phyloP scores from a whole-genome alignment of 2,113 vertebrate species.

The Crotalus tigris region DNA sequence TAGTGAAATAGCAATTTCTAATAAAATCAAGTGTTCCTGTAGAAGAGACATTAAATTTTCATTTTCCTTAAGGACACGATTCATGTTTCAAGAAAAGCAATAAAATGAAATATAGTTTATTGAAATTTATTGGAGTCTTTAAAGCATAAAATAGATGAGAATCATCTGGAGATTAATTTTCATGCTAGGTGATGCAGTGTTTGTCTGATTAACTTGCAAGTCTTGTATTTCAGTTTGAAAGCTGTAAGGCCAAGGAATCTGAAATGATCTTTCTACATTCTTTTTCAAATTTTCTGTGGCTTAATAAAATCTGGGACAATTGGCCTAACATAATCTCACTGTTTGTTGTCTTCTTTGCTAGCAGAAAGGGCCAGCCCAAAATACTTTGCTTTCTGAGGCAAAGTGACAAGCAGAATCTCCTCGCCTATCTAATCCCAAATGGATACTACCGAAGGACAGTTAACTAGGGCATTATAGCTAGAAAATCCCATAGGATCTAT shows the following conservation, averaged over 20 bases:
- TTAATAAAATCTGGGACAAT: neutral
- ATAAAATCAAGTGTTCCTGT: conserved; percentile 50
- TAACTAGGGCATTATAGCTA: neutral
- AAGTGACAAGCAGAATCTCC: neutral
- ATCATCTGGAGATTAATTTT: conserved; percentile 26
- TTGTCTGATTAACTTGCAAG: conserved; percentile 9
- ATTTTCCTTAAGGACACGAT: conserved; percentile 36
- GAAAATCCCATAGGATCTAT: neutral
- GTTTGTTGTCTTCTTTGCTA: neutral
- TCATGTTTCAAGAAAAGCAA: conserved; percentile 47
- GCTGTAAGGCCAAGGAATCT: conserved; percentile 4
- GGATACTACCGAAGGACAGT: neutral
- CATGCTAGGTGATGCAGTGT: conserved; percentile 11
- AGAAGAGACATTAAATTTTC: conserved; percentile 51
- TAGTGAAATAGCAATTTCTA: conserved; percentile 49
- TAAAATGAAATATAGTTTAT: conserved; percentile 36
- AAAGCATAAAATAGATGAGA: conserved; percentile 25
- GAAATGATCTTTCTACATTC: neutral
- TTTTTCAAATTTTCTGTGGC: neutral
- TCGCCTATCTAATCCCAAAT: neutral
- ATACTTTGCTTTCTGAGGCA: neutral
- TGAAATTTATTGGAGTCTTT: conserved; percentile 24
- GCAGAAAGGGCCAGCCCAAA: neutral
- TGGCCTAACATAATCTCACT: neutral
- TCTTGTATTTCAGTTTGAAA: neutral